Evolutionary conservation across 1,140 invertebrate species (phyloP), one percentile per base, ranked within the genome.

Genomic region (Mizuhopecten yessoensis): DNA sequence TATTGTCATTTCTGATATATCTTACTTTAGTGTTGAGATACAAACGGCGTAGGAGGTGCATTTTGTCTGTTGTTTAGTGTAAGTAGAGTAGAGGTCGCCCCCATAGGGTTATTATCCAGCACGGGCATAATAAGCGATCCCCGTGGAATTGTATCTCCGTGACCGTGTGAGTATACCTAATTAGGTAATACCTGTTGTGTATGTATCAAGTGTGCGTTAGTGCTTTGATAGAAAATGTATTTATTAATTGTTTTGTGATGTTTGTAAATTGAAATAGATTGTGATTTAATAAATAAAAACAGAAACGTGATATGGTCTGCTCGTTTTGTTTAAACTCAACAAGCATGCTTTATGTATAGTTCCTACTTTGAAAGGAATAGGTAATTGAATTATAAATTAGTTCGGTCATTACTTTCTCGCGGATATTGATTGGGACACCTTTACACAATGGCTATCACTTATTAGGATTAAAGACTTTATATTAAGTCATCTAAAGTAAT

Each of bases 221-320:
- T 49, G 57, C 57, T 75, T 75, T 75, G 57, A 29, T 75, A 75
- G 1, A n/a, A 75, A 75, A 75, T 75, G 57, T 75, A 75, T 75
- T 75, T 75, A 5, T 9, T 29, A 75, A 75, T 11, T n/a, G 57
- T 75, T n/a, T n/a, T 7, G 57, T 75, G 57, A n/a, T 29, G 57
- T 75, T 75, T 75, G 57, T 75, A 75, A 29, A 75, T 75, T 75
- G 23, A n/a, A 75, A 75, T 75, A 75, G 57, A 75, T n/a, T n/a
- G n/a, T n/a, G n/a, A n/a, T 75, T 75, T 75, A 75, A 29, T 75
- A 75, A 75, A 75, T 75, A 75, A 75, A 75, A 29, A 75, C 29
- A 75, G 29, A 75, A 75, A 9, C 11, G 29, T n/a, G 0, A 75
- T 75, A 75, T 29, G 3, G 57, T 75, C n/a, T n/a, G n/a, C n/a